Conservation (phyloP, 1,140 invertebrate genomes). For the Chlorops oryzae region DNA sequence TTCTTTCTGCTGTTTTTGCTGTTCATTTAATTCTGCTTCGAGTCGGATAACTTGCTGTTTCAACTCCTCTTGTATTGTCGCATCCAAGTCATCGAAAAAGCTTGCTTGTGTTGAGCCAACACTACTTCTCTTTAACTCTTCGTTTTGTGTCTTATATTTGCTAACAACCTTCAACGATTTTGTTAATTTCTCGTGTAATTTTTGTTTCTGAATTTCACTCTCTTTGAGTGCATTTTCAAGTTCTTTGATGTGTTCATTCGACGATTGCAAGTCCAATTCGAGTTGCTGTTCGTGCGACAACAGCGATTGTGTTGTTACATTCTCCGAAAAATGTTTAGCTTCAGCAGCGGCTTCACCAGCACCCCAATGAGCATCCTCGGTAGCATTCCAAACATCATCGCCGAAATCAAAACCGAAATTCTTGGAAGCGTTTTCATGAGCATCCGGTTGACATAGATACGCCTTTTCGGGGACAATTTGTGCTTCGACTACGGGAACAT, state of each 20-base stretch:
- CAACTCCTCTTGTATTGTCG: conserved; percentile 69
- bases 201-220: conserved; percentile 54
- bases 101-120: conserved; percentile 39
- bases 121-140: conserved; percentile 54
- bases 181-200: conserved; percentile 57
- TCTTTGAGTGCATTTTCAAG: conserved; percentile 50
- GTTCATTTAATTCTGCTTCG: conserved; percentile 59
- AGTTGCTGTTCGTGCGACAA: conserved; percentile 17
- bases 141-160: conserved; percentile 62
- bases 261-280: conserved; percentile 43
- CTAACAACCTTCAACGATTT: conserved; percentile 71
- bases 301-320: background rate
- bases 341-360: conserved; percentile 49
- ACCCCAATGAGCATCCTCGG: conserved; percentile 56
- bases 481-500: conserved; percentile 46
- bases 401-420: conserved; percentile 6
- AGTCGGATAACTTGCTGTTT: conserved; percentile 59
- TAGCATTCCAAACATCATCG: conserved; percentile 43
- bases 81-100: conserved; percentile 56
- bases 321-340: conserved; percentile 31
- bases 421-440: too few relatives aligned
- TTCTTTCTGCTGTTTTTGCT: conserved; percentile 53
- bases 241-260: conserved; percentile 51
- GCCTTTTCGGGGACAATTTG: conserved; percentile 51
- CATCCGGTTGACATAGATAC: conserved; percentile 49